Conservation (phyloP, 2,888 invertebrate species). For the Enoplolaimus lenunculus region DNA sequence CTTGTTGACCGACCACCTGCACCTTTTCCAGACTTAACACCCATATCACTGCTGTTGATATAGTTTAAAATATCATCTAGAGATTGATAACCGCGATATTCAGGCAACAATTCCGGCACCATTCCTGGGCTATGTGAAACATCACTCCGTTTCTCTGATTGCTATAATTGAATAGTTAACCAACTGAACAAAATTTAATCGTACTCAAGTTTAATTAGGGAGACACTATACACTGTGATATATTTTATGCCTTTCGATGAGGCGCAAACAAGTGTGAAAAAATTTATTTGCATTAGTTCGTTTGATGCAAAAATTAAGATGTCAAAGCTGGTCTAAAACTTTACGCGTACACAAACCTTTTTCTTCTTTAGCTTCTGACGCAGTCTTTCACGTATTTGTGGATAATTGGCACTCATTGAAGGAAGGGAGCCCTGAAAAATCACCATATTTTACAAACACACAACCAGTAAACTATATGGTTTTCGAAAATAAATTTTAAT, state of each 20-base stretch:
- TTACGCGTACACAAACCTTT: not conserved
- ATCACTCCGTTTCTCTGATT: not conserved
- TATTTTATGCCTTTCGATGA: too few species aligned
- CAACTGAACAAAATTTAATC: too few species aligned
- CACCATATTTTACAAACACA: not conserved
- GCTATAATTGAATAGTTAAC: not conserved
- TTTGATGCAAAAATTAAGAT: too few species aligned
- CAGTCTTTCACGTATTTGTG: conserved; percentile 22
- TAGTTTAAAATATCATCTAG: not conserved
- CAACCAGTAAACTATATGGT: too few species aligned
- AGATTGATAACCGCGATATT: not conserved
- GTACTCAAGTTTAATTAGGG: too few species aligned
- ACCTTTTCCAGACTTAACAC: too few species aligned
- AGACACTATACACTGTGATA: too few species aligned
- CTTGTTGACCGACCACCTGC: too few species aligned
- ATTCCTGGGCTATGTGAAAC: not conserved
- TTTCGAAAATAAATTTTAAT: too few species aligned
- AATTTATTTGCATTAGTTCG: too few species aligned
- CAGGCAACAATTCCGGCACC: not conserved
- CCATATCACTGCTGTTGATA: not conserved
- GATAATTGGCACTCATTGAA: conserved; percentile 20
- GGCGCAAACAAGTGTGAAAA: too few species aligned
- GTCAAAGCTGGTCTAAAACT: too few species aligned
- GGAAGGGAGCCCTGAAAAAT: conserved; percentile 19
- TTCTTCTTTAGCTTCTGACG: conserved; percentile 22